Conservation (phyloP, 92 coral and sea anemone species). For the Zoanthus sansibaricus region DNA sequence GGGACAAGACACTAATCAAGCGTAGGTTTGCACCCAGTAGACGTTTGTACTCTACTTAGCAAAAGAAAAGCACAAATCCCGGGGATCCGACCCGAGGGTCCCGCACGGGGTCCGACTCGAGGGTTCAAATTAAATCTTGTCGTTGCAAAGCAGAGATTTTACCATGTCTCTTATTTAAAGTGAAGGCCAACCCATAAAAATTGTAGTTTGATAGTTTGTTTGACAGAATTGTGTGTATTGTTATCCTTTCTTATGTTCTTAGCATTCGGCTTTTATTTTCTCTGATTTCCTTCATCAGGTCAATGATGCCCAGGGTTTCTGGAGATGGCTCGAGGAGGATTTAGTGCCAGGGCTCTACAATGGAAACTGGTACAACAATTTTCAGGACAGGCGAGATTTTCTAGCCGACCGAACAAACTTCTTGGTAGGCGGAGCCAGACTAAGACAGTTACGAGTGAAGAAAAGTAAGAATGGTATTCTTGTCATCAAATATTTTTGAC, state of each 20-base stretch:
- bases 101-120: no score
- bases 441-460: conserved; percentile 92
- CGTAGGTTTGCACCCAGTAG: no score
- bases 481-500: no score
- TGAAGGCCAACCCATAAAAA: no score
- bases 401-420: conserved; percentile 84
- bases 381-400: conserved; percentile 62
- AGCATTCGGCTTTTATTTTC: neutral
- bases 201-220: no score
- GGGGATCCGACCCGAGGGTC: no score
- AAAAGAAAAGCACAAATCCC: no score
- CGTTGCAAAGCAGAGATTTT: no score
- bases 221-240: neutral
- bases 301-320: conserved; percentile 67
- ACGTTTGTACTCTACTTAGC: no score
- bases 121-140: no score
- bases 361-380: conserved; percentile 86
- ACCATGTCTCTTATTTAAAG: no score
- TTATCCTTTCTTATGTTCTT: neutral
- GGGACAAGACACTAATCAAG: no score
- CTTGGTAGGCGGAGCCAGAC: conserved; percentile 81
- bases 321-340: conserved; percentile 81
- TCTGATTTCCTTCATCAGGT: conserved; percentile 51
- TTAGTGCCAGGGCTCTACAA: conserved; percentile 89
- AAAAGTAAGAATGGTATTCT: conserved; percentile 58